Conservation (phyloP, 1,140 invertebrate genomes). For the Brachionus angularis region DNA sequence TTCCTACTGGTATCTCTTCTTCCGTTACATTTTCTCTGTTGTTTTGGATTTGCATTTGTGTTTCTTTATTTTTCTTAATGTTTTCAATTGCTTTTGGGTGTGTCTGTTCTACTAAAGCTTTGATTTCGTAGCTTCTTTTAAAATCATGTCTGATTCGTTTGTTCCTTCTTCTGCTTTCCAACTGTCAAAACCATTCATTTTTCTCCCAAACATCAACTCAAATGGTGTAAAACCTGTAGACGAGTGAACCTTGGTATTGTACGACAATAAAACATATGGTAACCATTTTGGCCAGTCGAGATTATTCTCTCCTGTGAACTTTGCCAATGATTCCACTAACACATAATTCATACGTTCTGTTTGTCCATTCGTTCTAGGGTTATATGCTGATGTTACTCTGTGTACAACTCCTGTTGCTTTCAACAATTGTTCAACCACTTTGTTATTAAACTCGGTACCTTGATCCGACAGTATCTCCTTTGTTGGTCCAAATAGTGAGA, state of each 20-base stretch:
- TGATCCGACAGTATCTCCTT: conserved; percentile 56
- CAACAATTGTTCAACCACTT: conserved; percentile 46
- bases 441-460: conserved; percentile 55
- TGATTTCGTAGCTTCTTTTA: not conserved
- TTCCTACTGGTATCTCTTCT: not conserved
- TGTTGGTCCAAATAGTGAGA: conserved; percentile 51
- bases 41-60: too few relatives aligned
- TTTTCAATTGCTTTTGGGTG: too few relatives aligned
- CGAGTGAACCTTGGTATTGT: conserved; percentile 47
- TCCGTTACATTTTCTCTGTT: not conserved
- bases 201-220: conserved; percentile 49
- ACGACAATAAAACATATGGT: conserved; percentile 49
- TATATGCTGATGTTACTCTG: conserved; percentile 47
- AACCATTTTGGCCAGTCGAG: conserved; percentile 51
- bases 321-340: conserved; percentile 48
- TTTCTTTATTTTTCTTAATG: not conserved
- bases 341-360: conserved; percentile 48
- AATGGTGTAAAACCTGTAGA: conserved; percentile 48
- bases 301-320: conserved; percentile 46
- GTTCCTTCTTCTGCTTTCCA: not conserved
- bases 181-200: conserved; percentile 46
- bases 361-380: conserved; percentile 50
- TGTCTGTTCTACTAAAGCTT: too few relatives aligned
- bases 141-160: not conserved
- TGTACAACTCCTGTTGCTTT: conserved; percentile 47